These are phyloP conservation scores for Cottus gobio DNA, from an alignment of 2,113 vertebrate species.

Conservation along the genomic window DNA sequence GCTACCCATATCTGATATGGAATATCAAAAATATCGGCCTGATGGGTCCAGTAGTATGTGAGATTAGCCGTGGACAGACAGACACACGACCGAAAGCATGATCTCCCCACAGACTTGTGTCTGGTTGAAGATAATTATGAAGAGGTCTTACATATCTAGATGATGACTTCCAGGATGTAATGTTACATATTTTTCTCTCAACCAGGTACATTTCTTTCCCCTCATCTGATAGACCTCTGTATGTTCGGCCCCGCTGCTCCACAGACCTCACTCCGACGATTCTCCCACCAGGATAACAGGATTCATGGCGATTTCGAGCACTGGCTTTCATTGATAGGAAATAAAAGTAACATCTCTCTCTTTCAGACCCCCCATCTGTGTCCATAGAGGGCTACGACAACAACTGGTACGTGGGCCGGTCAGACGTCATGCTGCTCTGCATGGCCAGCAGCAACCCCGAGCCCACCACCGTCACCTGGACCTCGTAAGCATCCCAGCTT, in stretches of 20 bases:
- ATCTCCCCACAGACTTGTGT: no score
- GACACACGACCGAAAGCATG: background rate
- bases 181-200: background rate
- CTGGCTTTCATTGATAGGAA: background rate
- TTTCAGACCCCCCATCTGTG: conserved; percentile 84
- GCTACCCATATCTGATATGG: no score
- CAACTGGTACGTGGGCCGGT: conserved; percentile 89
- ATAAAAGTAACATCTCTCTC: background rate
- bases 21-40: background rate
- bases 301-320: background rate
- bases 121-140: background rate
- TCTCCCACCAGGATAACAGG: background rate
- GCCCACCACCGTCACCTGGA: conserved; percentile 83
- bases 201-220: background rate
- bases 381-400: conserved; percentile 87
- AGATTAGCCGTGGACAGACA: background rate
- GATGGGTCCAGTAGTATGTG: background rate
- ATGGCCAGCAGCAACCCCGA: conserved; percentile 82
- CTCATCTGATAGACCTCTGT: background rate
- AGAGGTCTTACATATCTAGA: background rate
- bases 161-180: background rate
- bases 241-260: background rate
- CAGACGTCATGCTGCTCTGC: conserved; percentile 80
- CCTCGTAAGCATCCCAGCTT: conserved; percentile 71
- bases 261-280: background rate